A percentile compares a stretch with the other conserved stretches of the same genome.
Conservation (phyloP, 1,140 invertebrate species). For the Zaprionus lachaisei region DNA sequence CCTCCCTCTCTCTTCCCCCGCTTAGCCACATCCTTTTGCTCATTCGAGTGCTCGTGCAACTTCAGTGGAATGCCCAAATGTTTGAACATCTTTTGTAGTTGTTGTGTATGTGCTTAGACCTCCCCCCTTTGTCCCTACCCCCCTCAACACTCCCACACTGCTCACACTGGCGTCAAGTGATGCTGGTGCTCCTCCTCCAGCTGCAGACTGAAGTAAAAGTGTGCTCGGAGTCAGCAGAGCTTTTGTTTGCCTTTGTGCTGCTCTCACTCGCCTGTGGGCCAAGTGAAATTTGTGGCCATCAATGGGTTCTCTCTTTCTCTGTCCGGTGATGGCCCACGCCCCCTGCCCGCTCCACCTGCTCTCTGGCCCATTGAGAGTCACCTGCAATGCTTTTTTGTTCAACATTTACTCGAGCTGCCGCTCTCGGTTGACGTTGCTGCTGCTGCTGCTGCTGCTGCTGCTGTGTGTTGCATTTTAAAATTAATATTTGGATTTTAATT, state of each 20-base stretch:
- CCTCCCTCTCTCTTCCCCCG: neutral
- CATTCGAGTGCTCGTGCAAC: conserved; percentile 7
- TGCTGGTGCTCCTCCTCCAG: neutral
- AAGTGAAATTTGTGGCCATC: conserved; percentile 50
- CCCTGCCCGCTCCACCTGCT: neutral
- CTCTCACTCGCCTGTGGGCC: conserved; percentile 22
- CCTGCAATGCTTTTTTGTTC: conserved; percentile 26
- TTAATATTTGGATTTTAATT: conserved; percentile 84
- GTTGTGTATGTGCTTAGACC: conserved; percentile 15
- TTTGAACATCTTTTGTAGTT: conserved; percentile 30
- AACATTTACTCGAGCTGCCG: conserved; percentile 16
- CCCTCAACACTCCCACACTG: neutral
- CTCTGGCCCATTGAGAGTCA: conserved; percentile 19
- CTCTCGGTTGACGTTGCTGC: conserved; percentile 11
- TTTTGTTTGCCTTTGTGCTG: conserved; percentile 55
- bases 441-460: neutral
- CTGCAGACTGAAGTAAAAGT: conserved; percentile 67
- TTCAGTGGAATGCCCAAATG: conserved; percentile 32
- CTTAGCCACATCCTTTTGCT: conserved; percentile 19
- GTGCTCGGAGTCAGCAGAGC: conserved; percentile 69
- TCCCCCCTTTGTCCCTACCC: neutral
- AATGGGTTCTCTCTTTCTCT: conserved; percentile 20
- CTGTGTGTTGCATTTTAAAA: conserved; percentile 73
- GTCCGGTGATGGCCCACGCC: no score
- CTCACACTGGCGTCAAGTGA: conserved; percentile 8